These are phyloP conservation scores for Hylia prasina DNA, from an alignment of 2,113 vertebrate species.

Conservation along the genomic window DNA sequence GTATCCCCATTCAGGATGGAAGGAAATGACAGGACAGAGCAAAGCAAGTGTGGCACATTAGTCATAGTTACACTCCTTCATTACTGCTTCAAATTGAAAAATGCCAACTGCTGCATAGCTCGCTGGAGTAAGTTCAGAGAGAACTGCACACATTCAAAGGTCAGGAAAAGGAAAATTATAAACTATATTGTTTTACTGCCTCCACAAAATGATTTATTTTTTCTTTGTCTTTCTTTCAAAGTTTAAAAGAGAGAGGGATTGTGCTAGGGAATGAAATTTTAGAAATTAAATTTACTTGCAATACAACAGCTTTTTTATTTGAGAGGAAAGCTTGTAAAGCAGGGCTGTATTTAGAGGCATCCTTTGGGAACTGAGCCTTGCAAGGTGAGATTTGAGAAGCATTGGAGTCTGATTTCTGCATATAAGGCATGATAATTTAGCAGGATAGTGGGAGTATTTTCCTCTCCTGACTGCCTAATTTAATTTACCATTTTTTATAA, in stretches of 20 bases:
- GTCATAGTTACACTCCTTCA: constrained; percentile 57
- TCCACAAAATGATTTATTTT: constrained; percentile 52
- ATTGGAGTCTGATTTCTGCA: constrained; percentile 16
- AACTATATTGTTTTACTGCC: constrained; percentile 54
- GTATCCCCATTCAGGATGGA: not conserved
- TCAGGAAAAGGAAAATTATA: constrained; percentile 61
- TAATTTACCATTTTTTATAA: constrained; percentile 9
- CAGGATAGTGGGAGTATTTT: constrained; percentile 5
- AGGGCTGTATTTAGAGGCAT: constrained; percentile 25
- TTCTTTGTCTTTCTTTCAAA: constrained; percentile 39
- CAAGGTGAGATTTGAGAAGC: constrained; percentile 36
- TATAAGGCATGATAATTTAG: constrained; percentile 24
- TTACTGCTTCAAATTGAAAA: constrained; percentile 67
- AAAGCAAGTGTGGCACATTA: not conserved
- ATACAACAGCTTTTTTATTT: constrained; percentile 43
- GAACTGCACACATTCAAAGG: constrained; percentile 45
- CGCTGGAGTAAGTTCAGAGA: constrained; percentile 47
- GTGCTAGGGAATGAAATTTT: constrained; percentile 44
- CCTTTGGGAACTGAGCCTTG: constrained; percentile 24
- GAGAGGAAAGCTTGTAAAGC: constrained; percentile 30
- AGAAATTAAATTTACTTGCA: constrained; percentile 55
- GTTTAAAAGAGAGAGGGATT: constrained; percentile 34
- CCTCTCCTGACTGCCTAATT: not conserved
- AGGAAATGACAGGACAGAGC: constrained; percentile 25
- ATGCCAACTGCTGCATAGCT: constrained; percentile 47